These are phyloP conservation scores for Caretta caretta DNA, from an alignment of 2,113 vertebrate genomes.

Conservation along the genomic window DNA sequence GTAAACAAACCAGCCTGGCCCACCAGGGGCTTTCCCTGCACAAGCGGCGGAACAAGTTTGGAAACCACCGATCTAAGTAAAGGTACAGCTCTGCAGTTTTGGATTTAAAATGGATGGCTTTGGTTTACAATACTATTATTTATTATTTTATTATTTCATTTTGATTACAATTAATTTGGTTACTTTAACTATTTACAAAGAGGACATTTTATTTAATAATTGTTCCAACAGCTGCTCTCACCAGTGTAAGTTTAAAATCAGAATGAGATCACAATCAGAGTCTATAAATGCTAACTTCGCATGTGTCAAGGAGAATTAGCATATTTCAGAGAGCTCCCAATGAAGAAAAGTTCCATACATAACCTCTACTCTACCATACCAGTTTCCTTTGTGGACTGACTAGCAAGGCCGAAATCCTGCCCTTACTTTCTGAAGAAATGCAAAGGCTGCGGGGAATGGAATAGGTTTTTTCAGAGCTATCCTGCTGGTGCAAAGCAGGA, in stretches of 20 bases:
- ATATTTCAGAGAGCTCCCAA: background rate
- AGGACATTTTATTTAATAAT: background rate
- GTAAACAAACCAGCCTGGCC: no score
- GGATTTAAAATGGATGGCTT: background rate
- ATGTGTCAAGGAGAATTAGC: background rate
- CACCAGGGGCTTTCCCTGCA: no score
- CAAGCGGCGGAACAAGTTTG: no score
- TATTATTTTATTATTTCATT: background rate
- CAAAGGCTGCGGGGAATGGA: background rate
- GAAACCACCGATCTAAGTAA: background rate
- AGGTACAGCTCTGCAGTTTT: background rate
- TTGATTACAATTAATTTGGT: background rate
- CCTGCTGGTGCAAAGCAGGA: background rate
- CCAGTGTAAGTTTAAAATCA: background rate
- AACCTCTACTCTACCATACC: background rate
- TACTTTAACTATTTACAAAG: background rate
- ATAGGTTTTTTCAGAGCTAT: background rate
- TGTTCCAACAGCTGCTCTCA: background rate
- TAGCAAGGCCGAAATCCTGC: background rate
- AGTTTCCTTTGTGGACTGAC: background rate
- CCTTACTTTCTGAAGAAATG: background rate
- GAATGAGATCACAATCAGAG: background rate
- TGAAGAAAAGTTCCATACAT: background rate
- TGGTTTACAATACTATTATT: background rate
- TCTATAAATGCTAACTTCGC: background rate